phyloP scores from a whole-genome alignment of 37 sponge, comb jelly and placozoan genomes.

The Lycopodina hypogea region DNA sequence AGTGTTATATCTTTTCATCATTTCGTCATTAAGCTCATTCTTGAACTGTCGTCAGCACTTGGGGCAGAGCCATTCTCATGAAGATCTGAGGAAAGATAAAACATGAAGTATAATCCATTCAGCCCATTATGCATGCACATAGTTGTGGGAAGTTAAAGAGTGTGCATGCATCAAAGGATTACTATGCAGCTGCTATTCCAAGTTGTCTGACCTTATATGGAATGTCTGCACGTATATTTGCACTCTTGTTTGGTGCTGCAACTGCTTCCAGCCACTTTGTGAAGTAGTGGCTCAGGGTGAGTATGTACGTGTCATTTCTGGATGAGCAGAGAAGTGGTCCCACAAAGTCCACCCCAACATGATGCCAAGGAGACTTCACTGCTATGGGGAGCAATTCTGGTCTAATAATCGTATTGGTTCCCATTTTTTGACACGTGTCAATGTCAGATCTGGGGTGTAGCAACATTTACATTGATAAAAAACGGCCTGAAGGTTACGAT shows the following conservation, averaged over 20 bases:
- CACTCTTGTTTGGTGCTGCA: conserved; percentile 49
- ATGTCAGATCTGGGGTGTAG: conserved; percentile 18
- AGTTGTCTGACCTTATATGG: conserved; percentile 44
- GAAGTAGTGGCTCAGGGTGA: conserved; percentile 74
- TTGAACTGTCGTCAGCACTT: neutral
- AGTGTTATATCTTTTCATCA: neutral
- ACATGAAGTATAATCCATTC: no score
- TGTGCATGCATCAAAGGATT: neutral
- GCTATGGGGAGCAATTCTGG: conserved; percentile 46
- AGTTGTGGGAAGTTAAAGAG: no score
- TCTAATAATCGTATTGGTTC: conserved; percentile 30
- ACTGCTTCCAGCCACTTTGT: conserved; percentile 78
- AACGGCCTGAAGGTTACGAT: neutral
- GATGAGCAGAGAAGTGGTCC: conserved; percentile 26
- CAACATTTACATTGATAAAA: neutral
- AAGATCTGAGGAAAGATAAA: neutral
- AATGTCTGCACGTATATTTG: conserved; percentile 31
- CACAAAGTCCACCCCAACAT: conserved; percentile 64
- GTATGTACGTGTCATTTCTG: conserved; percentile 52
- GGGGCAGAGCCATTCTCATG: neutral
- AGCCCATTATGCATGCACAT: no score
- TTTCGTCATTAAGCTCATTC: neutral
- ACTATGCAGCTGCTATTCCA: neutral
- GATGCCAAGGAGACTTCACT: conserved; percentile 50
- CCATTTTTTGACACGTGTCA: conserved; percentile 48